These are phyloP conservation scores for Eristalinus sepulchralis DNA, from an alignment of 2,888 invertebrate species.

Conservation along the genomic window DNA sequence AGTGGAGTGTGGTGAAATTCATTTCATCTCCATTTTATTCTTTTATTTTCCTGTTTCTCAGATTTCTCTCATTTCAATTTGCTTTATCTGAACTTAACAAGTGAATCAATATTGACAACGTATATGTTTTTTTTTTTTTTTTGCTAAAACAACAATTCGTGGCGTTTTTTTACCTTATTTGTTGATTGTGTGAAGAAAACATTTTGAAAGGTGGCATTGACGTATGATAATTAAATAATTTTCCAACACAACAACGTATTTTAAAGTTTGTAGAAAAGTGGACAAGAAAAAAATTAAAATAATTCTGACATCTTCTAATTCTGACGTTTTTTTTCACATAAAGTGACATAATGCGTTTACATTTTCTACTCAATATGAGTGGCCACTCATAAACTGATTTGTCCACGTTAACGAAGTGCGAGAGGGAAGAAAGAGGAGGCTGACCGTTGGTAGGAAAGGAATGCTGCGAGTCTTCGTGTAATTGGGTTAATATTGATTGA, in stretches of 20 bases:
- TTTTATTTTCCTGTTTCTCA: slow-evolving; percentile 16
- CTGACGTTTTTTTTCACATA: neutral
- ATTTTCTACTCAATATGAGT: slow-evolving; percentile 19
- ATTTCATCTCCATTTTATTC: neutral
- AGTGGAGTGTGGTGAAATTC: slow-evolving; percentile 47
- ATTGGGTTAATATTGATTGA: slow-evolving; percentile 56
- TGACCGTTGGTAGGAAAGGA: neutral
- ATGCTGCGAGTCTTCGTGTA: slow-evolving; percentile 12
- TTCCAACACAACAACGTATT: too few relatives aligned
- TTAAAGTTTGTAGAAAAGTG: too few relatives aligned
- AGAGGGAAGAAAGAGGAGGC: neutral
- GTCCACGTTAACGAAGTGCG: slow-evolving; percentile 26
- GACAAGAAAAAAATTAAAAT: neutral
- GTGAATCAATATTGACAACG: slow-evolving; percentile 13
- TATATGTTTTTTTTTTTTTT: neutral
- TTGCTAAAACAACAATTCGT: neutral
- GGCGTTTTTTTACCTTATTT: too few relatives aligned
- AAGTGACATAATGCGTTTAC: slow-evolving; percentile 31
- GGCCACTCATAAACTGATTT: slow-evolving; percentile 44
- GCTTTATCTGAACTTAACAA: slow-evolving; percentile 8
- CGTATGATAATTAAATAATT: neutral
- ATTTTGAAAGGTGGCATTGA: neutral
- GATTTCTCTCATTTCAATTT: slow-evolving; percentile 33
- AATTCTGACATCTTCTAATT: neutral
- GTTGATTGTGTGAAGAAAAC: neutral